Evolutionary conservation across 1,140 invertebrate genomes (phyloP).

Genomic region (Bombus impatiens): DNA sequence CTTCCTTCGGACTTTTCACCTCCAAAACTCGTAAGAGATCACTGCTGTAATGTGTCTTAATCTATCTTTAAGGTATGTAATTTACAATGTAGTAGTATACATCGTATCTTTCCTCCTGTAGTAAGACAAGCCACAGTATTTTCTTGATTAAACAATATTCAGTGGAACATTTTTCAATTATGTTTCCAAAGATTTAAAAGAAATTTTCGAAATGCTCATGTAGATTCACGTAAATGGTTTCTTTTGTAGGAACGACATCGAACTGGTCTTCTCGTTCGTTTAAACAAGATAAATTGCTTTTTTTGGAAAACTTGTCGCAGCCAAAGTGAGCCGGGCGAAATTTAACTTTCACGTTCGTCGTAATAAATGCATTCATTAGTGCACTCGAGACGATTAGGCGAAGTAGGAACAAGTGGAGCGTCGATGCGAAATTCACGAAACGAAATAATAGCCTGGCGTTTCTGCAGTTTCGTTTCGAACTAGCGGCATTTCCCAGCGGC

Average conservation of each 20-base stretch:
- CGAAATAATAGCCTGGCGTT: constrained; percentile 30
- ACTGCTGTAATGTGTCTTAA: no score
- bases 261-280: no score
- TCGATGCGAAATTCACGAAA: background rate
- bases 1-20: no score
- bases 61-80: no score
- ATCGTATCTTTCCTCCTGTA: no score
- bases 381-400: background rate
- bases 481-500: constrained; percentile 14
- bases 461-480: constrained; percentile 63
- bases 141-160: no score
- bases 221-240: background rate
- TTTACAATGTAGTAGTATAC: no score
- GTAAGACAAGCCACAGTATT: no score
- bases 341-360: background rate
- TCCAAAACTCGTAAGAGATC: no score
- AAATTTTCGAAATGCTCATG: no score
- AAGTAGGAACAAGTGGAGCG: background rate
- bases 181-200: no score
- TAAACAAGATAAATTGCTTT: background rate
- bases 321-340: background rate
- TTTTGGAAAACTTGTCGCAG: background rate
- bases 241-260: background rate
- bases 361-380: constrained; percentile 21
- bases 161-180: no score